Evolutionary conservation across 2,888 invertebrate genomes (phyloP), one percentile per base, ranked within the genome.

Genomic region (Scaptomyza caliginosa): DNA sequence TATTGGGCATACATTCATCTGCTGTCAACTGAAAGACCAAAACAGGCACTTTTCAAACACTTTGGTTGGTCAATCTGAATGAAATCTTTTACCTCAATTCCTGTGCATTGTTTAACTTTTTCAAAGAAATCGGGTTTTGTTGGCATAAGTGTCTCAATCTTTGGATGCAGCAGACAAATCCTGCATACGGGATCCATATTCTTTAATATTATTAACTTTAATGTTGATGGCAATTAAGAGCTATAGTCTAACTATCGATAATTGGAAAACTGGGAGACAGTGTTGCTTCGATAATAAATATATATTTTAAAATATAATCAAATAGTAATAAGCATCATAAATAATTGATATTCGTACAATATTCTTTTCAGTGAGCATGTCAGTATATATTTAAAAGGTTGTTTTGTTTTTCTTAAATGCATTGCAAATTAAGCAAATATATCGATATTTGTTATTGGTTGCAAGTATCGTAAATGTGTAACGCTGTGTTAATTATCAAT

Each of bases 71-170:
- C 10, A 8, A n/a, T 0, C 8, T n/a, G 0, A 13, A 10, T 30
- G 5, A 11, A 10, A 11, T 6, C 11, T 1, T 71, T 51, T 52
- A 89, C 89, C 51, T 60, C 34, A 11, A 90, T 59, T 8, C 88
- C 88, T 0, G 89, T 88, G 46, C 82, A 89, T 24, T 76, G 74
- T 17, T 76, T 64, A 4, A 89, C 86, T 64, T 80, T 46, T 26
- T 58, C n/a, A 40, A 55, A 40, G 55, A 78, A 72, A 66, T 77
- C 49, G 3, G 52, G 10, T 28, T 59, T 67, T 4, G 58, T 58
- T 19, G 51, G 52, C 50, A 68, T 62, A 21, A 73, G 64, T 40
- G 88, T 75, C 11, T 86, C 70, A 2, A 52, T 42, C 45, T 60
- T 74, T 5, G 54, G 82, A 28, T 49, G 51, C 50, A 72, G 71